phyloP scores from a whole-genome alignment of 2,113 vertebrate genomes.

The Cyprinodon variegatus region DNA sequence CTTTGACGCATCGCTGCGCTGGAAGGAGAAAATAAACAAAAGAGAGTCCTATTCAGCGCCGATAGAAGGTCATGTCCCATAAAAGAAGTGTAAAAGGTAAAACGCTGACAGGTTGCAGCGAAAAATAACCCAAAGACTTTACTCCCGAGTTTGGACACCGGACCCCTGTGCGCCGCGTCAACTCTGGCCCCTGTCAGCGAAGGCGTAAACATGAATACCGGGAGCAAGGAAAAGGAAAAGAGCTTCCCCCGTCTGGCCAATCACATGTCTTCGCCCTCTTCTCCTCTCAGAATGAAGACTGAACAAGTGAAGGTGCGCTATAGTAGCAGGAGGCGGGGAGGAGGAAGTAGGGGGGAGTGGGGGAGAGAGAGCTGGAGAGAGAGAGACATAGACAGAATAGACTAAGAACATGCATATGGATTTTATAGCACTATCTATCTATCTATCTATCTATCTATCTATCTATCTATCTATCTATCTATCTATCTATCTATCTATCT shows the following conservation, averaged over 20 bases:
- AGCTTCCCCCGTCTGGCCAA: constrained; percentile 74
- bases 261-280: constrained; percentile 71
- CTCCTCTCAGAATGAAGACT: constrained; percentile 63
- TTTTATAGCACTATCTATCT: constrained; percentile 38
- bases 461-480: constrained; percentile 46
- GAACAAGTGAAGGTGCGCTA: constrained; percentile 70
- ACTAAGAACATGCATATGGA: constrained; percentile 39
- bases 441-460: constrained; percentile 49
- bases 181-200: constrained; percentile 52
- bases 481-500: constrained; percentile 46
- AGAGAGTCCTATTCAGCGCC: constrained; percentile 5
- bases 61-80: constrained; percentile 23
- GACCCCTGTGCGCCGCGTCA: constrained; percentile 30
- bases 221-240: constrained; percentile 41
- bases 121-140: constrained; percentile 16
- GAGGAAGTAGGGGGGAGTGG: constrained; percentile 66
- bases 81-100: neutral
- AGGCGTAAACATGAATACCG: constrained; percentile 80
- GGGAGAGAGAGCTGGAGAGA: constrained; percentile 46
- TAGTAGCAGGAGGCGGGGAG: constrained; percentile 56
- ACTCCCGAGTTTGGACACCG: constrained; percentile 36
- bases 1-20: constrained; percentile 62
- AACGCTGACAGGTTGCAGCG: constrained; percentile 12
- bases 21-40: neutral
- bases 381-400: constrained; percentile 73